phyloP scores from a whole-genome alignment of 2,797 vertebrate species.

The Karalla daura region DNA sequence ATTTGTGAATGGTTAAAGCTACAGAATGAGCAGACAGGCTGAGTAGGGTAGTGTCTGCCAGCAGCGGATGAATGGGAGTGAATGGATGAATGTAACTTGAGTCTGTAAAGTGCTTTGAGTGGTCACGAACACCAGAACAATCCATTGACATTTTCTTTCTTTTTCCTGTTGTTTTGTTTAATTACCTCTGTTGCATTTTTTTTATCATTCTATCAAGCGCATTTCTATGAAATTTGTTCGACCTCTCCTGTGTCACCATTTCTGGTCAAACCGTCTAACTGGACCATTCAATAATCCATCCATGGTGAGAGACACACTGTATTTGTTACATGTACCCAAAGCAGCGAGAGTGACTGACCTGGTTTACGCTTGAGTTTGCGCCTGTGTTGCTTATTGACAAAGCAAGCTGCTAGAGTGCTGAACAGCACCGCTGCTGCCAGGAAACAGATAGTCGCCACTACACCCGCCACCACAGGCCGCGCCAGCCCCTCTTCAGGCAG shows the following conservation, averaged over 20 bases:
- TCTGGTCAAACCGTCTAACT: too few species aligned
- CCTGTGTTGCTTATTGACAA: constrained; percentile 98
- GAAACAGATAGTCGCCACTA: constrained; percentile 99
- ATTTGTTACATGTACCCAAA: not conserved
- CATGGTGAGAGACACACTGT: not conserved
- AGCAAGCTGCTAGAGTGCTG: constrained; percentile 98
- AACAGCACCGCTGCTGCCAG: constrained; percentile 97
- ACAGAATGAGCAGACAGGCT: too few species aligned
- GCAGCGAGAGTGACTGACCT: constrained; percentile 82
- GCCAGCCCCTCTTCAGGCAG: constrained; percentile 95
- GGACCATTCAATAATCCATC: constrained; percentile 18
- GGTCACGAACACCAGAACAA: too few species aligned
- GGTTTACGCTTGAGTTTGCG: constrained; percentile 98
- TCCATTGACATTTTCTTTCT: too few species aligned
- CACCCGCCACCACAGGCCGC: constrained; percentile 95
- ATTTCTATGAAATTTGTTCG: not conserved
- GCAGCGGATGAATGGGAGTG: too few species aligned
- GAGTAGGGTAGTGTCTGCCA: too few species aligned
- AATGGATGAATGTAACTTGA: too few species aligned
- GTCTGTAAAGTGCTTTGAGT: too few species aligned
- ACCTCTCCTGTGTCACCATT: not conserved
- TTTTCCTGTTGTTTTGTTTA: too few species aligned
- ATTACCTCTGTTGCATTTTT: too few species aligned
- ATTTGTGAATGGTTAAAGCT: too few species aligned
- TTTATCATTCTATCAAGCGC: not conserved